Evolutionary conservation across 2,888 invertebrate genomes (phyloP), one percentile per base, ranked within the genome.

Genomic region (Eledone cirrhosa): DNA sequence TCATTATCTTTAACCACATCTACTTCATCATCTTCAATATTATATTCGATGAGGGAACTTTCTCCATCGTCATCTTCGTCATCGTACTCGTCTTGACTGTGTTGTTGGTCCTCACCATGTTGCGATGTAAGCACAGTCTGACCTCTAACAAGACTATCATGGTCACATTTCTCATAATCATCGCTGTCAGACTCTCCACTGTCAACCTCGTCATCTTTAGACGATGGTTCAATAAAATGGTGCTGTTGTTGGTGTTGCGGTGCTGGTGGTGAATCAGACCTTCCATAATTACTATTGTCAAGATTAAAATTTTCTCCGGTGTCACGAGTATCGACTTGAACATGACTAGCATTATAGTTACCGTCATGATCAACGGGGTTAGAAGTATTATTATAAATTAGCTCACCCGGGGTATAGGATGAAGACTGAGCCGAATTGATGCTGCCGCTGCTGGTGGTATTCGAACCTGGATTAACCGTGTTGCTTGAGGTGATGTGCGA

Each of bases 331-430:
- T 5, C 41, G 41, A 41, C 11, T 41, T 41, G 41, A 41, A 41
- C 41, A 41, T 11, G 41, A 41, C 41, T 41, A 41, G 41, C 41
- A 33, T 72, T 41, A 33, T 69, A 31, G 41, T 67, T 27, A 65
- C 33, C 31, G 41, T 72, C 72, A 72, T 72, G 33, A n/a, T n/a
- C 29, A 22, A 69, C 27, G 31, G 33, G 14, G 72, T 13, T 33
- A 72, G 29, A 41, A 72, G 31, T 31, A 41, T 33, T 31, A 41
- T 33, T 72, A 72, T 29, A 72, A 72, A 29, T 72, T 41, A 72
- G 72, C 72, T 72, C 72, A 72, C 72, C 72, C n/a, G 72, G 72
- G 72, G 72, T 72, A 72, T 41, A 72, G 33, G 72, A 72, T 72
- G 72, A 72, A 41, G 72, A 72, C 33, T 31, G 72, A 31, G 72